Conservation (phyloP, 2,888 invertebrate genomes). For the Oscheius sp. region DNA sequence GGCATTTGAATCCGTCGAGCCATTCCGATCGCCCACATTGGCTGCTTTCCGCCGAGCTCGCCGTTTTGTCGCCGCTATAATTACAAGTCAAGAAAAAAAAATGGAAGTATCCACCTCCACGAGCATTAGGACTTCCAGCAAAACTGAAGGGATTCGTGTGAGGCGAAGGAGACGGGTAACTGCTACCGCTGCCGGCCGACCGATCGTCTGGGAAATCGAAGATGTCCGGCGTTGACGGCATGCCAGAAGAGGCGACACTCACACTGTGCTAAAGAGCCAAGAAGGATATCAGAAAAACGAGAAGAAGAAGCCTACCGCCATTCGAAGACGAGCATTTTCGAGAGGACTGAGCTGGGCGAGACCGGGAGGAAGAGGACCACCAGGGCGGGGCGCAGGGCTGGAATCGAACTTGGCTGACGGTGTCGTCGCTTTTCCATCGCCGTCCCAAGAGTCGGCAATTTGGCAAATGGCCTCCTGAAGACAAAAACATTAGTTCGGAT, state of each 20-base stretch:
- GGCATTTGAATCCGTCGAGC: conserved; percentile 22
- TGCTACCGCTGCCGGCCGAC: conserved; percentile 33
- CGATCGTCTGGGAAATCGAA: conserved; percentile 45
- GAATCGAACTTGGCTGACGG: conserved; percentile 18
- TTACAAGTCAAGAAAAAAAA: too few species aligned
- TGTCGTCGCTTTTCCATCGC: conserved; percentile 27
- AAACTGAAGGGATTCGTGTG: conserved; percentile 19
- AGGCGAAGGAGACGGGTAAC: conserved; percentile 41
- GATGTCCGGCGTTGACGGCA: conserved; percentile 39
- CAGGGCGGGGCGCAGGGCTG: conserved; percentile 25
- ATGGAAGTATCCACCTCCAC: not conserved
- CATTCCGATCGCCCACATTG: conserved; percentile 33
- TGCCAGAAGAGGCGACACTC: not conserved
- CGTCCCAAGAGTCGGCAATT: conserved; percentile 25
- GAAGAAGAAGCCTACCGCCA: conserved; percentile 38
- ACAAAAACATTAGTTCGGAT: not conserved
- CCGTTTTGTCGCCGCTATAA: not conserved
- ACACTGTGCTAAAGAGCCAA: not conserved
- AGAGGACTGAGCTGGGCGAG: conserved; percentile 41
- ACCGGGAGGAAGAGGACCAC: conserved; percentile 10
- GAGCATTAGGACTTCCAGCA: conserved; percentile 31
- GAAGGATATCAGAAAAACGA: not conserved
- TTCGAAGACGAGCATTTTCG: conserved; percentile 47
- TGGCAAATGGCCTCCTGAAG: conserved; percentile 39
- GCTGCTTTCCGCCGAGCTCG: conserved; percentile 30